These are phyloP conservation scores for Bucco capensis DNA, from an alignment of 2,113 vertebrate genomes.

Conservation along the genomic window DNA sequence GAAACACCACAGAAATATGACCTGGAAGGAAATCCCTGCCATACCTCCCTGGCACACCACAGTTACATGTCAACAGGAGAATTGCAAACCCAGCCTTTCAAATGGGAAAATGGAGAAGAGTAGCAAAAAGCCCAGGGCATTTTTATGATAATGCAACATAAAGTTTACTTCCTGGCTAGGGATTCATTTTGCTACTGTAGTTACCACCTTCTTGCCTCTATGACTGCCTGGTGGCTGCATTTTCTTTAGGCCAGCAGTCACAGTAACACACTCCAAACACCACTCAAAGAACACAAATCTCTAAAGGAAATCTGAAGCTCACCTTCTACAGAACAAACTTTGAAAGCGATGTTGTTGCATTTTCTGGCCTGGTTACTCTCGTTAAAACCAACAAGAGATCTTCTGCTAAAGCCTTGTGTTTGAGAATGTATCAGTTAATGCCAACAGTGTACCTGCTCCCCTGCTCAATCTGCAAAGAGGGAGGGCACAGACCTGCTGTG, in stretches of 20 bases:
- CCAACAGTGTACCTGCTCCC: neutral
- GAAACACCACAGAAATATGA: neutral
- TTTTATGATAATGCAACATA: neutral
- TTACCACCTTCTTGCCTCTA: rapidly evolving
- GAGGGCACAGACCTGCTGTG: neutral
- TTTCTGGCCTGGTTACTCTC: neutral
- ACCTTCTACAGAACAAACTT: neutral
- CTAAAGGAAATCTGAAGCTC: neutral
- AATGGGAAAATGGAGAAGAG: neutral
- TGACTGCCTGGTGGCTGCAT: neutral
- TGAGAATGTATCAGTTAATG: neutral
- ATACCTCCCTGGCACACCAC: neutral
- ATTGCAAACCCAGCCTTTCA: neutral
- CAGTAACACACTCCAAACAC: neutral
- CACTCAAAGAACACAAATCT: neutral
- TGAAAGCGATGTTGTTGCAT: neutral
- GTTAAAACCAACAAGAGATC: neutral
- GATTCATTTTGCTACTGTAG: neutral
- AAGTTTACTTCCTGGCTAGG: neutral
- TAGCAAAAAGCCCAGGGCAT: neutral
- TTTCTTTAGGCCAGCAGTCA: neutral
- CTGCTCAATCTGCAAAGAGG: neutral
- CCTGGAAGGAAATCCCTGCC: neutral
- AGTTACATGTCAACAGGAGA: neutral
- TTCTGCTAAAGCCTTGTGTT: neutral